A percentile compares a stretch with the other conserved stretches of the same genome.
Evolutionary conservation across 1,140 invertebrate genomes (phyloP).

Genomic region (Lasaia peninsularis): DNA sequence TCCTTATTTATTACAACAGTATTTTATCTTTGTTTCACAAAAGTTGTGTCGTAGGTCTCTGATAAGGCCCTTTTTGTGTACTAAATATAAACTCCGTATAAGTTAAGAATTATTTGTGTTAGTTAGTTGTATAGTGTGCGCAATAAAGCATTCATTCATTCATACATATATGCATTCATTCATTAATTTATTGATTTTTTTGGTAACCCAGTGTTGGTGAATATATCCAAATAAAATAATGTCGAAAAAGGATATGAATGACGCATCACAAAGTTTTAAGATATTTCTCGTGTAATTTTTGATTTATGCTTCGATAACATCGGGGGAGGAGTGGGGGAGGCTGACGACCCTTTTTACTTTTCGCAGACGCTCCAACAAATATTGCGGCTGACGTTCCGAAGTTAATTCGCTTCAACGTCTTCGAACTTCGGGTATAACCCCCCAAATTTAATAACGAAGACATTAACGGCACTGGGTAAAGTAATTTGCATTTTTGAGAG

Average conservation of each 20-base stretch:
- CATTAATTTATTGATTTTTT: not conserved
- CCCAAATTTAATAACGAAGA: conserved; percentile 18
- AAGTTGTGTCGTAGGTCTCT: too few relatives aligned
- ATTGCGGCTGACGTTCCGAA: conserved; percentile 33
- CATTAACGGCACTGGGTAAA: conserved; percentile 8
- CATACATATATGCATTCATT: too few relatives aligned
- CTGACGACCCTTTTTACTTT: conserved; percentile 37
- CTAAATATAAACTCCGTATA: too few relatives aligned
- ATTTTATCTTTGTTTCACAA: too few relatives aligned
- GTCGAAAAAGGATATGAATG: not conserved
- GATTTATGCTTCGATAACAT: conserved; percentile 36
- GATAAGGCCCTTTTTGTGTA: too few relatives aligned
- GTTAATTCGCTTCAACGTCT: conserved; percentile 24
- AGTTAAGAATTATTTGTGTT: too few relatives aligned
- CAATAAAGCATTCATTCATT: too few relatives aligned
- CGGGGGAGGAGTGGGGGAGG: conserved; percentile 20
- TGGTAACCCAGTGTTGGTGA: too few relatives aligned
- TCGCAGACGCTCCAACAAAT: conserved; percentile 23
- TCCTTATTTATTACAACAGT: too few relatives aligned
- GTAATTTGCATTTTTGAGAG: conserved; percentile 8
- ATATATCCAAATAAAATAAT: too few relatives aligned
- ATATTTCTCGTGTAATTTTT: conserved; percentile 49
- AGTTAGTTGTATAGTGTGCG: too few relatives aligned
- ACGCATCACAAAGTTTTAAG: conserved; percentile 24
- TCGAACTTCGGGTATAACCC: conserved; percentile 16